Percentiles rank a stretch among this genome's conserved stretches.
phyloP scores from a whole-genome alignment of 2,888 invertebrate species.

The Pseudococcus longispinus region DNA sequence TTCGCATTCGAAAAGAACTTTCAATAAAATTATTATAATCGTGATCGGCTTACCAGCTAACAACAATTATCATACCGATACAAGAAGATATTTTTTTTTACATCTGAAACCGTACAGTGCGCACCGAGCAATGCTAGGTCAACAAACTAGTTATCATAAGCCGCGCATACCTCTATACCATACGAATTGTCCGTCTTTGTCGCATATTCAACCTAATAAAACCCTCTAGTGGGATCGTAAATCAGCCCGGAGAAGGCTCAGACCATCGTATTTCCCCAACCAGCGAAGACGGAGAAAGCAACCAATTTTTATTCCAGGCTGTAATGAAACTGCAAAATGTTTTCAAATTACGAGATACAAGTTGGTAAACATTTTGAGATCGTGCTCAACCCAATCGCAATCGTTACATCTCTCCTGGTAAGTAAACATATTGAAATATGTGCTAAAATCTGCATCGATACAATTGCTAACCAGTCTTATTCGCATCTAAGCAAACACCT shows the following conservation, averaged over 20 bases:
- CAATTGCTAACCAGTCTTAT: too few relatives aligned
- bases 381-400: too few relatives aligned
- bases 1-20: conserved; percentile 48
- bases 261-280: background rate
- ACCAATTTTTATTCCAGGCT: too few relatives aligned
- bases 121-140: conserved; percentile 26
- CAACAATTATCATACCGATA: conserved; percentile 36
- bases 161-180: background rate
- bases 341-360: too few relatives aligned
- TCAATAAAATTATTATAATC: conserved; percentile 49
- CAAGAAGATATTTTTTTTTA: conserved; percentile 4
- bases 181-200: conserved; percentile 19
- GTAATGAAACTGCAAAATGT: too few relatives aligned
- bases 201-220: background rate
- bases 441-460: too few relatives aligned
- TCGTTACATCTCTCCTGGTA: too few relatives aligned
- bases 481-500: too few relatives aligned
- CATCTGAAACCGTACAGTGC: too few relatives aligned
- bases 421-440: too few relatives aligned
- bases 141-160: conserved; percentile 47
- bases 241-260: conserved; percentile 2
- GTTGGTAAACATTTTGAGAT: too few relatives aligned
- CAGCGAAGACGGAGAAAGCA: too few relatives aligned
- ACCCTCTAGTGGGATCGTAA: background rate
- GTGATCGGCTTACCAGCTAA: conserved; percentile 46